Conservation (phyloP, 2,888 invertebrate species). For the Hypolimnas misippus region DNA sequence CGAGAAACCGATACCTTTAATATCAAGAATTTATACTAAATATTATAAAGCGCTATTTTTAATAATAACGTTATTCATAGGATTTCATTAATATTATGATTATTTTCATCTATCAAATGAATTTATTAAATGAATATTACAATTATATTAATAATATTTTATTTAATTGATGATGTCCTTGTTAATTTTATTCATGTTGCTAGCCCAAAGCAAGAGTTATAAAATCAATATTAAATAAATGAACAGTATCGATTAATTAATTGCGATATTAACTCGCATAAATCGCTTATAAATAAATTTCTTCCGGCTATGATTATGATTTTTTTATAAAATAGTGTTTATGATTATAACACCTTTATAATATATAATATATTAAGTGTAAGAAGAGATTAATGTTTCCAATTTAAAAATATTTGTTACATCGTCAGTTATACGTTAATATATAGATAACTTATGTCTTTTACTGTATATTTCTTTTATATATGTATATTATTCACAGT, state of each 20-base stretch:
- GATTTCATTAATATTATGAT: neutral
- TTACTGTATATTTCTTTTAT: too few species aligned
- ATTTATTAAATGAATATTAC: neutral
- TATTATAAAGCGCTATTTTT: conserved; percentile 15
- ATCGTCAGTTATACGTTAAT: too few species aligned
- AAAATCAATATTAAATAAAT: neutral
- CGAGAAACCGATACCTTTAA: conserved; percentile 28
- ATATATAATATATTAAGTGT: neutral
- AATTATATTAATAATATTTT: neutral
- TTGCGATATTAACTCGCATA: neutral
- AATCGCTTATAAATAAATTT: neutral
- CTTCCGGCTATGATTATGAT: neutral
- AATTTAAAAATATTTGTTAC: too few species aligned
- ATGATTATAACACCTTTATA: neutral
- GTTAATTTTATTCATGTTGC: conserved; percentile 1
- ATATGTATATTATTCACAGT: too few species aligned
- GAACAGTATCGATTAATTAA: conserved; percentile 2
- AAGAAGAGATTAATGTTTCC: neutral
- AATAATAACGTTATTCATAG: neutral
- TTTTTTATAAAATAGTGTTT: neutral
- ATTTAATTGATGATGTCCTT: neutral
- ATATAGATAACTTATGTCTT: too few species aligned
- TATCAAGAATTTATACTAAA: conserved; percentile 32
- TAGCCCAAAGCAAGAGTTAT: neutral
- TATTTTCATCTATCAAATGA: neutral